Base-by-base conservation (phyloP, 2,113 vertebrate species). In the Podocnemis expansa region DNA sequence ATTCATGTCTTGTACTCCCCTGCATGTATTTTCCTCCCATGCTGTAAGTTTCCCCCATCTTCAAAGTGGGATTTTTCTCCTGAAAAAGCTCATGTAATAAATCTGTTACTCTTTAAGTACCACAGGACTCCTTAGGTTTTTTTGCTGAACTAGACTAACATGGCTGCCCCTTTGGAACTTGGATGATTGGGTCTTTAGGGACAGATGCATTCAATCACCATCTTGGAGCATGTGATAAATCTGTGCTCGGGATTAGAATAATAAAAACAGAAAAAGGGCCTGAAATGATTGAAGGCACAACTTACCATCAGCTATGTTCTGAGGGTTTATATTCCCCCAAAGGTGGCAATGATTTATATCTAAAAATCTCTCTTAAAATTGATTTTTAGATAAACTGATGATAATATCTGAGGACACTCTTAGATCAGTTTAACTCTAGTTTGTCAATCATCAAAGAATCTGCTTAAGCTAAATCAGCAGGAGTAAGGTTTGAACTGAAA, bases 171-270 rank as follows among this genome's bases (percentile, higher is more conserved):
- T n/a, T n/a, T n/a, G n/a, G n/a, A n/a, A n/a, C n/a, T n/a, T n/a
- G n/a, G n/a, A n/a, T n/a, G 54, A 95, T 94, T 80, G 89, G 54
- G 89, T 95, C 82, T 89, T 90, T 92, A 94, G 91, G 90, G 78
- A 63, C 1, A 85, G 55, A 82, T 6, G 55, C 2, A 58, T 80
- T 89, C 90, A 91, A 82, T 94, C 87, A 75, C 9, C 60, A 54
- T 6, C 83, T 16, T 0, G 1, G 82, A 95, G 63, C 2, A 29
- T 67, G 24, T 58, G 1, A 0, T 91, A 95, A 95, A 94, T 80
- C 73, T 82, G 87, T 86, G 67, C 91, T 91, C 21, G 8, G 88
- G 25, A 54, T 41, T 21, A 83, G 5, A 84, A 49, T 25, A 87
- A 21, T 47, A 95, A 84, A 41, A 78, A 78, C 34, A 43, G 1